A percentile compares a stretch with the other conserved stretches of the same genome.
Conservation (phyloP, 2,797 vertebrate genomes). For the Setipinna tenuifilis region DNA sequence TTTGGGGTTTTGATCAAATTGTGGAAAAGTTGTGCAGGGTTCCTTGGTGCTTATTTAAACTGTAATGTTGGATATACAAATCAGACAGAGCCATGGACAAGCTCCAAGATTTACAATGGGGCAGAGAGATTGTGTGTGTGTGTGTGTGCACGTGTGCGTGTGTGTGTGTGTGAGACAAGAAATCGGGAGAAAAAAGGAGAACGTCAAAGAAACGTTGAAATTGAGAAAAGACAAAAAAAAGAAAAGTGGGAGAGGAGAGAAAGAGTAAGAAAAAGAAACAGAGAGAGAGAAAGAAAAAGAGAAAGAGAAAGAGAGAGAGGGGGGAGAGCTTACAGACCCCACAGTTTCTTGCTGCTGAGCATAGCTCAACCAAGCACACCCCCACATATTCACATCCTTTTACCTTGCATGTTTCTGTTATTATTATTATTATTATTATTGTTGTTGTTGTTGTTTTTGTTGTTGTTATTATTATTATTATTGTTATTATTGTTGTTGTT, state of each 20-base stretch:
- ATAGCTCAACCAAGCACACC: neutral
- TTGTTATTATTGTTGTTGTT: too few relatives aligned
- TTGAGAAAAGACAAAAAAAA: neutral
- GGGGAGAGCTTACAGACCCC: neutral
- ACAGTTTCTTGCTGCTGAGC: neutral
- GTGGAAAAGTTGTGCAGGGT: slow-evolving; percentile 63
- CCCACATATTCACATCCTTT: too few relatives aligned
- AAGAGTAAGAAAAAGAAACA: neutral
- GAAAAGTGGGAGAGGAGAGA: neutral
- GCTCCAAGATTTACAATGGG: neutral
- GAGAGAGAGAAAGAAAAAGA: neutral
- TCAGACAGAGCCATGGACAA: slow-evolving; percentile 51
- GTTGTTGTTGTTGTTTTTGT: too few relatives aligned
- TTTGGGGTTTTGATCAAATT: slow-evolving; percentile 73
- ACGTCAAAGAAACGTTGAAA: neutral
- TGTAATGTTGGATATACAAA: slow-evolving; percentile 75
- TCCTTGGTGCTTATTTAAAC: slow-evolving; percentile 74
- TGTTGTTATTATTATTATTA: too few relatives aligned
- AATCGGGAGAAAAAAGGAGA: neutral
- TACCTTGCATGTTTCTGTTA: too few relatives aligned
- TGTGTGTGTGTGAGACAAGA: neutral
- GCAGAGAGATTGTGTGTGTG: neutral
- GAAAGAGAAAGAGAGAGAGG: neutral
- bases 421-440: too few relatives aligned
- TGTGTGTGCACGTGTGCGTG: neutral